phyloP scores from a whole-genome alignment of 2,797 vertebrate genomes.

The Rhinella marina region DNA sequence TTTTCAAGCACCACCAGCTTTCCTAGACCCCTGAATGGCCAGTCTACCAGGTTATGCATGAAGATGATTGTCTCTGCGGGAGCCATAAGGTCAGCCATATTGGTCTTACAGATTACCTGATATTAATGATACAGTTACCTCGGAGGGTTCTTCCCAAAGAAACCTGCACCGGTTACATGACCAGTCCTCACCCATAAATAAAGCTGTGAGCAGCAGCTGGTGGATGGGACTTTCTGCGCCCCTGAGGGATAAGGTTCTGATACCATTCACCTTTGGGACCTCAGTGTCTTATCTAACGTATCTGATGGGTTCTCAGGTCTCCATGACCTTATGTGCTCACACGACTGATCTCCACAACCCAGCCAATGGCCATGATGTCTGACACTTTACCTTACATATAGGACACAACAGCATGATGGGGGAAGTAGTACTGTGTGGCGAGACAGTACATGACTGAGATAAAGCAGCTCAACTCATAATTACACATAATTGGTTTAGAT shows the following conservation, averaged over 20 bases:
- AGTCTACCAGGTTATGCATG: no score
- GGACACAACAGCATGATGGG: background rate
- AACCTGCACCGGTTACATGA: background rate
- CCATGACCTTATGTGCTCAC: background rate
- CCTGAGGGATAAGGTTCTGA: background rate
- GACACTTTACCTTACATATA: background rate
- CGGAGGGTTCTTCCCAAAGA: background rate
- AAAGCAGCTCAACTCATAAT: background rate
- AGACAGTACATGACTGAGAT: background rate
- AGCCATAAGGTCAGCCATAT: background rate
- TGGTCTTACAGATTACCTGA: background rate
- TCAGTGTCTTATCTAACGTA: background rate
- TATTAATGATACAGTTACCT: background rate
- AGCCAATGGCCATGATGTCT: background rate
- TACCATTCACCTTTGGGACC: background rate
- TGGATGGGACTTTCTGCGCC: constrained; percentile 35
- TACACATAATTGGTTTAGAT: background rate
- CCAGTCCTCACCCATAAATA: constrained; percentile 22
- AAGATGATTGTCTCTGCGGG: no score
- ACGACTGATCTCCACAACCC: no score
- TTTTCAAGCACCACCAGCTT: background rate
- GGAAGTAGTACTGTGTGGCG: background rate
- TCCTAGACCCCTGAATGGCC: background rate
- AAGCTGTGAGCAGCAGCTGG: background rate
- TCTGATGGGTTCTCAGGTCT: constrained; percentile 3